Conservation (phyloP, 2,797 vertebrate species). For the Selene dorsalis region DNA sequence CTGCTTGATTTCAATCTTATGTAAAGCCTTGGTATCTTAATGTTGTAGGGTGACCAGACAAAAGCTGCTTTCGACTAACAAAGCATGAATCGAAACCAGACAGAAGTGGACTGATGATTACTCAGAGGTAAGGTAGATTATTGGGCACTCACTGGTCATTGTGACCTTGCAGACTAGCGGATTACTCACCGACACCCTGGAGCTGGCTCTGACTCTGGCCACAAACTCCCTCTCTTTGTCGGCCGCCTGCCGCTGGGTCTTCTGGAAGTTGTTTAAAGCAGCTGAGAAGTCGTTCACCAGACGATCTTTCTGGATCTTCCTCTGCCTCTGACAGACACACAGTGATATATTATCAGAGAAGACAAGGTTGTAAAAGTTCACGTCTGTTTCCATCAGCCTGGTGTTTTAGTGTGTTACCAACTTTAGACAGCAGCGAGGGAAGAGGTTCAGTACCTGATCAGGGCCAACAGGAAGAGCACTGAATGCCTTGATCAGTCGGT, state of each 20-base stretch:
- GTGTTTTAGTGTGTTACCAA: too few relatives aligned
- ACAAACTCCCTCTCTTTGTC: slow-evolving; percentile 95
- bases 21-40: too few relatives aligned
- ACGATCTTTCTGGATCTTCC: slow-evolving; percentile 94
- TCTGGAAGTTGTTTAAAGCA: slow-evolving; percentile 92
- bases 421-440: neutral
- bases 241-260: slow-evolving; percentile 91
- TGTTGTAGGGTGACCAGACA: too few relatives aligned
- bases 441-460: slow-evolving; percentile 88
- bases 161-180: neutral
- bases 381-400: neutral
- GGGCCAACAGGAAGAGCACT: slow-evolving; percentile 87
- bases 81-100: neutral
- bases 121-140: neutral
- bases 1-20: too few relatives aligned
- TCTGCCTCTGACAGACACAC: slow-evolving; percentile 88
- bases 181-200: slow-evolving; percentile 91
- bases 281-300: slow-evolving; percentile 93
- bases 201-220: slow-evolving; percentile 93
- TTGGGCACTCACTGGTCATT: neutral
- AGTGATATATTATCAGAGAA: neutral
- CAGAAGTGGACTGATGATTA: neutral
- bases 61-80: too few relatives aligned
- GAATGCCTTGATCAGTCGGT: slow-evolving; percentile 93
- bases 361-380: neutral